phyloP scores from a whole-genome alignment of 2,888 invertebrate species.

The Drosophila mercatorum region DNA sequence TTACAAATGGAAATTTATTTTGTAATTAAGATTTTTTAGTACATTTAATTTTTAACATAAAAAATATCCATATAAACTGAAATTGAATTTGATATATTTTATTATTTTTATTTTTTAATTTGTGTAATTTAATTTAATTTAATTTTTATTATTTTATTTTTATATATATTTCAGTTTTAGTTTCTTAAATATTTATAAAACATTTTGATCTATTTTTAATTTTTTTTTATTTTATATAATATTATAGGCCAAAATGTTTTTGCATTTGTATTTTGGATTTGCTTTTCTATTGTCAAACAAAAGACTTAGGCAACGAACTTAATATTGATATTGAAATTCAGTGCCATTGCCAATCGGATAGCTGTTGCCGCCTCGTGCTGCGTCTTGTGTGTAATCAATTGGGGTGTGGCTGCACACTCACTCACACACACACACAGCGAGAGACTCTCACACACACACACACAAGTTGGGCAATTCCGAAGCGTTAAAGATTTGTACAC shows the following conservation, averaged over 20 bases:
- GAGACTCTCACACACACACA: not conserved
- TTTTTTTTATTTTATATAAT: conserved; percentile 8
- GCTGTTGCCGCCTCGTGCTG: conserved; percentile 26
- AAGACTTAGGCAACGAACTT: conserved; percentile 80
- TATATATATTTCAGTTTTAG: not conserved
- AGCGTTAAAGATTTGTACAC: conserved; percentile 41
- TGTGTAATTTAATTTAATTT: not conserved
- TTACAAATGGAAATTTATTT: not conserved
- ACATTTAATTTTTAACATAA: not conserved
- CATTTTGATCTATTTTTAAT: not conserved
- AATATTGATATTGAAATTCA: conserved; percentile 64
- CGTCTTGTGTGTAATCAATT: conserved; percentile 36
- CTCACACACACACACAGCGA: not conserved
- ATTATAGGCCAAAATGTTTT: conserved; percentile 1
- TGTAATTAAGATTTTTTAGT: not conserved
- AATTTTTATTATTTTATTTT: not conserved
- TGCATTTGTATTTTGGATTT: conserved; percentile 8
- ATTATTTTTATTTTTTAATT: not conserved
- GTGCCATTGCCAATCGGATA: conserved; percentile 44
- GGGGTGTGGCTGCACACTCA: conserved; percentile 45
- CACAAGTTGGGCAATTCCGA: conserved; percentile 41
- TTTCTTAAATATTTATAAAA: not conserved
- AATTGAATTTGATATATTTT: no score
- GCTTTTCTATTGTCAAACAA: conserved; percentile 50
- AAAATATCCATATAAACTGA: not conserved